A percentile compares a stretch with the other conserved stretches of the same genome.
phyloP scores from a whole-genome alignment of 2,797 vertebrate genomes.

The Danio jaintianensis region DNA sequence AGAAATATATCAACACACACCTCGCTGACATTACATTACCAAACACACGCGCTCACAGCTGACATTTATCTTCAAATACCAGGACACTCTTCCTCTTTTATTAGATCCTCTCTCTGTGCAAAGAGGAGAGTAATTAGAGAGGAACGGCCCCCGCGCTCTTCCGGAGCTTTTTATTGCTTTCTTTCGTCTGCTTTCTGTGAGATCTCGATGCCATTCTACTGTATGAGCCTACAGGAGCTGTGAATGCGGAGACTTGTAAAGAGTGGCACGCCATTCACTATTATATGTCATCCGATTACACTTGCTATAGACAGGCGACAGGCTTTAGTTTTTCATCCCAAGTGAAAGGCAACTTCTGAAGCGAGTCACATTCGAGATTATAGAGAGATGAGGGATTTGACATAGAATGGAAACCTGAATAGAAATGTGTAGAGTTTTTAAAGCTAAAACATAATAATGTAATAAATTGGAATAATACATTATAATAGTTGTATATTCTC shows the following conservation, averaged over 20 bases:
- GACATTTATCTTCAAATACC: conserved; percentile 62
- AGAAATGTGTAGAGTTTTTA: no score
- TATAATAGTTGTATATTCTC: no score
- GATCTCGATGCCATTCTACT: conserved; percentile 3
- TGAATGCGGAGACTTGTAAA: conserved; percentile 1
- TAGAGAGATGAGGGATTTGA: not conserved
- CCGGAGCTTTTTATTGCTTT: conserved; percentile 48
- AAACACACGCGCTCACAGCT: conserved; percentile 31
- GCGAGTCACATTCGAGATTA: not conserved
- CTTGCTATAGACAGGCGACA: not conserved
- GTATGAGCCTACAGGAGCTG: not conserved
- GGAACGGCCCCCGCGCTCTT: conserved; percentile 27
- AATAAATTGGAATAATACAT: no score
- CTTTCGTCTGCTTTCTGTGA: conserved; percentile 28
- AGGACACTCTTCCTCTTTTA: conserved; percentile 46
- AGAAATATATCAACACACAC: conserved; percentile 40
- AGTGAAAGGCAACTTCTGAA: not conserved
- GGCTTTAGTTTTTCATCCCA: conserved; percentile 5
- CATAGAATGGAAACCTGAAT: no score
- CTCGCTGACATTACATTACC: conserved; percentile 52
- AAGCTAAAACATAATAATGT: no score
- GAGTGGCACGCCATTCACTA: not conserved
- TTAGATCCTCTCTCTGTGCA: conserved; percentile 54
- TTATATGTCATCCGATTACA: not conserved
- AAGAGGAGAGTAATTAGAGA: conserved; percentile 58